Conservation (phyloP, 2,797 vertebrate species). For the Eidolon dupreanum region DNA sequence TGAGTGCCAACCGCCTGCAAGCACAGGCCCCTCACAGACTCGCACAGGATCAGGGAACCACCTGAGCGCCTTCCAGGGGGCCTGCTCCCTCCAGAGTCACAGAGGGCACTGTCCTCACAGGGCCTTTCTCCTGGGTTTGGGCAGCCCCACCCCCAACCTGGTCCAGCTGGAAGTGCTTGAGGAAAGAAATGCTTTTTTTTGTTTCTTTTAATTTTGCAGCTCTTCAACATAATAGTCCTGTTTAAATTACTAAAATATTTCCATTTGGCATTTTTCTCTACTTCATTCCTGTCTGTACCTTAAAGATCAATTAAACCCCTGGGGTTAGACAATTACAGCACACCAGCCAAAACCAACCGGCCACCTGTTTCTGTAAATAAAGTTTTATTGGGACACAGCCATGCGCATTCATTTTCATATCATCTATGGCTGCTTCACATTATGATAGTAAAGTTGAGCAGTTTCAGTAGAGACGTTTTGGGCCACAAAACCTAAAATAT, state of each 20-base stretch:
- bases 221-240: background rate
- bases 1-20: background rate
- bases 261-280: background rate
- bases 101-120: rapidly evolving
- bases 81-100: background rate
- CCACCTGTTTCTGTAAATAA: background rate
- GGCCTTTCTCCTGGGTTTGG: background rate
- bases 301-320: background rate
- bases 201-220: background rate
- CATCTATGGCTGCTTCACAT: background rate
- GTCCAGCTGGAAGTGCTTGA: background rate
- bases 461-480: background rate
- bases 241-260: background rate
- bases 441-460: rapidly evolving
- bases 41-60: background rate
- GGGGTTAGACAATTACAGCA: background rate
- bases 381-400: background rate
- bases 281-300: background rate
- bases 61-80: background rate
- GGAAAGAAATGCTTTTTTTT: background rate
- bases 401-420: rapidly evolving
- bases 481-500: background rate
- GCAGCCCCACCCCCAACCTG: background rate
- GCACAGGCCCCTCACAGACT: background rate
- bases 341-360: background rate